These are phyloP conservation scores for Lochmaea capreae DNA, from an alignment of 2,888 invertebrate species.

Conservation along the genomic window DNA sequence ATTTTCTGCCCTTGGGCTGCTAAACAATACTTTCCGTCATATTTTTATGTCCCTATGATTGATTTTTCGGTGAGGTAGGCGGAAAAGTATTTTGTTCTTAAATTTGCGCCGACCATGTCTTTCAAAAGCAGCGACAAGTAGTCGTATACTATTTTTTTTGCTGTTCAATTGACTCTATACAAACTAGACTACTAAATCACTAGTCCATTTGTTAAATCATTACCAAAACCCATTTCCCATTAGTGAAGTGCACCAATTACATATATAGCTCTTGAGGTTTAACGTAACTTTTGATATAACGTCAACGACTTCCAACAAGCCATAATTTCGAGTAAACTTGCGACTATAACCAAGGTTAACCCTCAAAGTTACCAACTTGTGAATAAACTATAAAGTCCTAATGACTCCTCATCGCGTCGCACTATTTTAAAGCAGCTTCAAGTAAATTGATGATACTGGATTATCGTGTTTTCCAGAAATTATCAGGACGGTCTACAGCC, in stretches of 20 bases:
- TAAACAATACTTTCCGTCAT: too few relatives aligned
- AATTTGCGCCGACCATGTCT: too few relatives aligned
- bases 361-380: constrained; percentile 25
- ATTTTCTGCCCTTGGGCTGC: too few relatives aligned
- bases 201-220: not conserved
- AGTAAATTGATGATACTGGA: constrained; percentile 27
- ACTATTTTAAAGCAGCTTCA: constrained; percentile 23
- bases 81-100: too few relatives aligned
- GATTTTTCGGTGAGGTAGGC: too few relatives aligned
- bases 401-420: constrained; percentile 24
- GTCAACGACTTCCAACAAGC: not conserved
- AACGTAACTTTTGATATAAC: constrained; percentile 4
- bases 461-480: constrained; percentile 38
- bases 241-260: not conserved
- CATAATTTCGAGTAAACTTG: constrained; percentile 3
- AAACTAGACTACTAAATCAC: too few relatives aligned
- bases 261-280: not conserved
- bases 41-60: too few relatives aligned
- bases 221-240: not conserved
- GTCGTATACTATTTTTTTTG: too few relatives aligned
- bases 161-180: too few relatives aligned
- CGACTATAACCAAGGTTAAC: constrained; percentile 14
- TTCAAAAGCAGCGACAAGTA: too few relatives aligned
- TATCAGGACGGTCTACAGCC: constrained; percentile 26
- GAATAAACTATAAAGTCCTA: constrained; percentile 32